Conservation (phyloP, 2,113 vertebrate genomes). For the Heloderma charlesbogerti region DNA sequence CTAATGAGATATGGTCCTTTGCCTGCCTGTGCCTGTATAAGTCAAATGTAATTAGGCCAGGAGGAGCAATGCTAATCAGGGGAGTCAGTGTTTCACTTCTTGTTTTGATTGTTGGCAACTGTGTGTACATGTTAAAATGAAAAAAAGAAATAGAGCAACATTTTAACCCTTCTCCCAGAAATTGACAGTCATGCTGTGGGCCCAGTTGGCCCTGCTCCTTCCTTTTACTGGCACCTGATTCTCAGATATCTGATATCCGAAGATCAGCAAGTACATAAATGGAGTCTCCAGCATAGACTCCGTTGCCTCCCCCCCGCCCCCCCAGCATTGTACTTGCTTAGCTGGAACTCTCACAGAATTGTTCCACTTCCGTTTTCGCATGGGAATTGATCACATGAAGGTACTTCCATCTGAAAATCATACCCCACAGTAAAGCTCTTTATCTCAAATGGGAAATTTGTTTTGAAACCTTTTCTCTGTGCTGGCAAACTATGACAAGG, state of each 20-base stretch:
- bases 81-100: too few species aligned
- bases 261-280: background rate
- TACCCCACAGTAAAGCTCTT: background rate
- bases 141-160: background rate
- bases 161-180: background rate
- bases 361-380: background rate
- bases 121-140: background rate
- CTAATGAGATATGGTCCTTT: background rate
- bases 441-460: background rate
- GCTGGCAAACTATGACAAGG: background rate
- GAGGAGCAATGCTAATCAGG: background rate
- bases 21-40: background rate
- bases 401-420: background rate
- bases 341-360: background rate
- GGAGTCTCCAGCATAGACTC: background rate
- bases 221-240: background rate
- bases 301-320: background rate
- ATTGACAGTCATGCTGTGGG: background rate
- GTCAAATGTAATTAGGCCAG: background rate
- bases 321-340: background rate
- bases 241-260: too few species aligned
- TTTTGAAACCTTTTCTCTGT: background rate
- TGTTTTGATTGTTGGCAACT: background rate
- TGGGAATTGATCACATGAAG: background rate
- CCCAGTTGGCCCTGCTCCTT: background rate